Base-by-base conservation (phyloP, 2,888 invertebrate species). In the Poecilobothrus nobilitatus region DNA sequence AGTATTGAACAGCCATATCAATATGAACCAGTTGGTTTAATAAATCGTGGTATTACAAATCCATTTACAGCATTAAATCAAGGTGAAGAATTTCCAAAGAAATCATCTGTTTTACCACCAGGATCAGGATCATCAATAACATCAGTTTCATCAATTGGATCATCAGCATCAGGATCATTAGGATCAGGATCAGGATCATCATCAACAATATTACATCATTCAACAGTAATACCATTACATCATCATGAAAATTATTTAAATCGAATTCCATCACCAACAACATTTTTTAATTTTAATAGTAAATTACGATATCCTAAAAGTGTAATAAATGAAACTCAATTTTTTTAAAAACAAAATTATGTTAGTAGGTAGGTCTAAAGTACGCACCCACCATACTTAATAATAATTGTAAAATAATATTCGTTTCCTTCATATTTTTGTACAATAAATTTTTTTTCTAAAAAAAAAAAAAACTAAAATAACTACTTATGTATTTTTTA, bases 21-120 rank as follows among this genome's bases (percentile, higher is more conserved):
- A 53, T 81, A 73, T 66, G 77, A 78, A 68, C 71, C 73, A 2
- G 67, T 74, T 9, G 80, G 80, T 1, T 65, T 78, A 0, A 72
- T 77, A 10, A 78, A 78, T 66, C 77, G 77, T 66, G 73, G 77
- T 0, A 3, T 74, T 0, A 76, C 77, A n/a, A 80, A 78, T 74
- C 80, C 81, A 1, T 81, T 82, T 37, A 78, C 77, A 0, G 76
- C 78, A 0, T 75, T 82, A 2, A 81, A 82, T 70, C 77, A 78
- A 62, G 80, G 79, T 12, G 81, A 81, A 73, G 71, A 78, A 3
- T 76, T 81, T 73, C 76, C 68, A 74, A 74, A 65, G 37, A 61
- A n/a, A 53, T 27, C 22, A 8, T 9, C 63, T 44, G 21, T 66
- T 22, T 64, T 65, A 18, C 12, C 66, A 44, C 2, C 3, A 3